These are phyloP conservation scores for Peromyscus aztecus DNA, from an alignment of 2,797 vertebrate genomes.

Conservation along the genomic window DNA sequence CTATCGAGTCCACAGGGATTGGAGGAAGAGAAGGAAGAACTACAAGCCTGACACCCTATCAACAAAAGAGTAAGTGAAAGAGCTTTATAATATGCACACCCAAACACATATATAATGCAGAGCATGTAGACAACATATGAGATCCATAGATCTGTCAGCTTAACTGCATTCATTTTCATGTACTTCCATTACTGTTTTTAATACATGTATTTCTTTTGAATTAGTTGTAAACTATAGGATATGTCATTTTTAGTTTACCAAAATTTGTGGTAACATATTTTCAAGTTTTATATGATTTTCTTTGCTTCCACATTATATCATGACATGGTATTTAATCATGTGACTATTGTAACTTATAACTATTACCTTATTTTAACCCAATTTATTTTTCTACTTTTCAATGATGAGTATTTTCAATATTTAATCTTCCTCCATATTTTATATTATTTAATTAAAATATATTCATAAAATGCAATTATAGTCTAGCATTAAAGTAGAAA, in stretches of 20 bases:
- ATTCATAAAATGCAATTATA: slow-evolving; percentile 21
- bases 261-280: background rate
- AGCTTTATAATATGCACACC: background rate
- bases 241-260: slow-evolving; percentile 49
- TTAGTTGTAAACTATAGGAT: slow-evolving; percentile 19
- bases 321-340: slow-evolving; percentile 11
- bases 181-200: slow-evolving; percentile 28
- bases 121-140: background rate
- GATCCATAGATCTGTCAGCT: background rate
- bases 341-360: background rate
- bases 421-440: background rate
- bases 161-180: slow-evolving; percentile 16
- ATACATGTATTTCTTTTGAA: slow-evolving; percentile 36
- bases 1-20: background rate
- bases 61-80: background rate
- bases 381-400: slow-evolving; percentile 10
- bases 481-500: slow-evolving; percentile 28
- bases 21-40: background rate
- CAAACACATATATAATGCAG: background rate
- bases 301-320: slow-evolving; percentile 24
- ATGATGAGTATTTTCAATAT: background rate
- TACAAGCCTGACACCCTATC: background rate
- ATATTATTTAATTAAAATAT: background rate
- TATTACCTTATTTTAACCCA: slow-evolving; percentile 11
- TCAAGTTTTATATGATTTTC: slow-evolving; percentile 11